These are phyloP conservation scores for Phodopus roborovskii DNA, from an alignment of 2,113 vertebrate species.

Conservation along the genomic window DNA sequence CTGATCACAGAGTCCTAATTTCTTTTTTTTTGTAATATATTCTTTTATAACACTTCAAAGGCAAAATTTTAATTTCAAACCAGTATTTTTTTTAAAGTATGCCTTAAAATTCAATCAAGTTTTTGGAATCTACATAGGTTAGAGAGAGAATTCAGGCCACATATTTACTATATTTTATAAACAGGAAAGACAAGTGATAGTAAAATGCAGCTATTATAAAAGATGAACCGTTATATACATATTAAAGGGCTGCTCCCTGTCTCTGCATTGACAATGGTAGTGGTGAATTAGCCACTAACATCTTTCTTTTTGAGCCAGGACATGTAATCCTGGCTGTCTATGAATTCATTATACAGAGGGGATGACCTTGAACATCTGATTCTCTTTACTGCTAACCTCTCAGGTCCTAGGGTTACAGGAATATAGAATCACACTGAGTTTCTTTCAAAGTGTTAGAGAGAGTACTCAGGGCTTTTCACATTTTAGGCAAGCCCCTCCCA, in stretches of 20 bases:
- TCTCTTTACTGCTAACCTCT: neutral
- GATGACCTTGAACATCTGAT: neutral
- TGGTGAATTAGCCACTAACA: conserved; percentile 9
- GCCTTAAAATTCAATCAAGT: conserved; percentile 40
- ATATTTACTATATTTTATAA: conserved; percentile 66
- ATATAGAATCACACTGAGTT: rapidly evolving
- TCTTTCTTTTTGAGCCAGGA: neutral
- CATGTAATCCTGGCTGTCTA: neutral
- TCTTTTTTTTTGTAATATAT: conserved; percentile 60
- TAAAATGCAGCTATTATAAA: conserved; percentile 28
- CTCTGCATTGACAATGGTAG: neutral
- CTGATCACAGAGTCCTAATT: neutral
- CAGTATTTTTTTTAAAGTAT: conserved; percentile 35
- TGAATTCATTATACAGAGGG: neutral
- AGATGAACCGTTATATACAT: conserved; percentile 12
- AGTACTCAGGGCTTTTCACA: neutral
- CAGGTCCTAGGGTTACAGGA: neutral
- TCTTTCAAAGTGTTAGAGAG: neutral
- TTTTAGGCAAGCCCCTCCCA: neutral
- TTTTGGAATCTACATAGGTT: conserved; percentile 46
- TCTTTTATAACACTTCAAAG: conserved; percentile 42
- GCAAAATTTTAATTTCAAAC: conserved; percentile 65
- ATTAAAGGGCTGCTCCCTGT: conserved; percentile 42
- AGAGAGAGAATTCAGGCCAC: conserved; percentile 22
- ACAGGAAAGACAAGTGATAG: conserved; percentile 55